These are phyloP conservation scores for Mastacembelus armatus DNA, from an alignment of 2,797 vertebrate genomes.

Conservation along the genomic window DNA sequence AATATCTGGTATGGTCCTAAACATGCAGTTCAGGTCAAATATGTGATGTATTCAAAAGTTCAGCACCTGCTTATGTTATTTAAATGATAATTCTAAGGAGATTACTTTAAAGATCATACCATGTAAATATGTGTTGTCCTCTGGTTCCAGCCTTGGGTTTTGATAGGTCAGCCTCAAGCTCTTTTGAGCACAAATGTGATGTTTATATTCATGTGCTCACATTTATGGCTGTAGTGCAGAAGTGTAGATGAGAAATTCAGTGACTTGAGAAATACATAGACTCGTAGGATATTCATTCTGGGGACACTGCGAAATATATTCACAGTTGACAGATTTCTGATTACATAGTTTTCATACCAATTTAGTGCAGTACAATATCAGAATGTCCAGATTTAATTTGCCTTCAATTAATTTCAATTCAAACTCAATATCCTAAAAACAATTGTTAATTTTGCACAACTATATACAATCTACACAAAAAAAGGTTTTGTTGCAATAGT, in stretches of 20 bases:
- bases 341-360: slow-evolving; percentile 19
- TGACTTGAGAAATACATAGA: slow-evolving; percentile 32
- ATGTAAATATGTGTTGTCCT: slow-evolving; percentile 63
- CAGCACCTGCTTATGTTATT: slow-evolving; percentile 61
- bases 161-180: slow-evolving; percentile 68
- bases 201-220: slow-evolving; percentile 70
- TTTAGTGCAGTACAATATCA: neutral
- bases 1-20: slow-evolving; percentile 33
- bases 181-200: slow-evolving; percentile 54
- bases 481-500: neutral
- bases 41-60: slow-evolving; percentile 55
- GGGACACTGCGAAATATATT: slow-evolving; percentile 47
- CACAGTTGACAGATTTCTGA: slow-evolving; percentile 35
- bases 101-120: slow-evolving; percentile 63
- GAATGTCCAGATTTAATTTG: slow-evolving; percentile 16
- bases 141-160: slow-evolving; percentile 65
- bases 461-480: neutral
- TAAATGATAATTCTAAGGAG: slow-evolving; percentile 78
- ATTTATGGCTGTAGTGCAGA: slow-evolving; percentile 43
- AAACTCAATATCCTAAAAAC: neutral
- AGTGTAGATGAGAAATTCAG: slow-evolving; percentile 47
- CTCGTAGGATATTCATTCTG: slow-evolving; percentile 54
- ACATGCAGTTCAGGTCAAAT: slow-evolving; percentile 55
- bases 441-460: neutral
- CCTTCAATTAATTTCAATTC: slow-evolving; percentile 26